Evolutionary conservation across 2,113 vertebrate species (phyloP), one percentile per base, ranked within the genome.

Genomic region (Lagopus leucura): DNA sequence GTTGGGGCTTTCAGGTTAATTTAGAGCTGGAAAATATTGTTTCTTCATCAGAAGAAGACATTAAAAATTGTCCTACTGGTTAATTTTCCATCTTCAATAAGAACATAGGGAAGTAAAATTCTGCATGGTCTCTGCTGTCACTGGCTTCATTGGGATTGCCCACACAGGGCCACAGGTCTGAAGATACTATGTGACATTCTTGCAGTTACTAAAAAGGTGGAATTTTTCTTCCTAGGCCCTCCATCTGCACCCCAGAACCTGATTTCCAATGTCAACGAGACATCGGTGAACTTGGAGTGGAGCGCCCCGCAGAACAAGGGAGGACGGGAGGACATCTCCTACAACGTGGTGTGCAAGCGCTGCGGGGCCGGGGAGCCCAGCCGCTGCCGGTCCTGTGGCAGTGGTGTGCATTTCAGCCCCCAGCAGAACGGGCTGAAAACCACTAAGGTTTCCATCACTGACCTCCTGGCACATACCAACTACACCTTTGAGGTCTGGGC

Each of bases 401-500:
- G 98, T 2, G 98, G 98, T 5, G 98, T 99, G 85, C 99, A 99
- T 94, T 99, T 99, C 92, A 98, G 98, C 64, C 99, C 99, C 7
- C 99, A 99, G 97, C 98, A 99, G 96, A 98, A 98, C 12, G 98
- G 98, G 84, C 97, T 99, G 90, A 98, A 97, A 89, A 98, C 97
- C 48, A 99, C 98, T 60, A 98, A 98, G 54, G 99, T 99, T 90
- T 99, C 99, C 89, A 99, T 99, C 96, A 99, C 99, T 1, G 99
- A 99, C 96, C 98, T 99, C 87, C 98, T 99, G 94, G 99, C 99
- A 12, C 99, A 99, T 96, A 99, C 99, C 45, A 99, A 99, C 97
- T 99, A 99, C 97, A 99, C 99, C 34, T 99, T 99, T 70, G 99
- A 99, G 95, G 98, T 99, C 95, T 99, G 99, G 98, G 99, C 99